Base-by-base conservation (phyloP, 1,140 invertebrate species). In the Calliopsis andreniformis region DNA sequence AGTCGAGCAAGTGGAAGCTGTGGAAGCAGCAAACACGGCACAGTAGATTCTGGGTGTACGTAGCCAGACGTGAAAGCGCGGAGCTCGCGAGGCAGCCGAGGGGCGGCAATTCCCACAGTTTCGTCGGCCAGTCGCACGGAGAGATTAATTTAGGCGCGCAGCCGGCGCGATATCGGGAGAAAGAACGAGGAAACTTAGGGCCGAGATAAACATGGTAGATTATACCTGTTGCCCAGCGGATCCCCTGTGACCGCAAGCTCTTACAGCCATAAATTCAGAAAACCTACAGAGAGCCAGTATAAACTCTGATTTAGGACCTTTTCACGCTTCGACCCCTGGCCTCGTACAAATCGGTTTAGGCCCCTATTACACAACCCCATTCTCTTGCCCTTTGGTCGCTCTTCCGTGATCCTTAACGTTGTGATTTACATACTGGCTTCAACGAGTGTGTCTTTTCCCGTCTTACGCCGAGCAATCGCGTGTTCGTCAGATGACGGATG, bases 181-280 rank as follows among this genome's bases (percentile, higher is more conserved):
- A 69, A 76, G 55, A 59, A 58, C 42, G 51, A 42, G 64, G 64
- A 59, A 59, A 76, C 42, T 59, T 76, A 62, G 58, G 28, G 67
- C 56, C 25, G 55, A 77, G 67, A 77, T 77, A 76, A 79, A 63
- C 75, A 79, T 56, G 70, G 35, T 61, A 76, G 58, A 68, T 79
- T 72, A 79, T 76, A 79, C 78, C 78, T 80, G 78, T 80, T 80
- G 78, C 78, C 64, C 23, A 35, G 35, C 10, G 32, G 64, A 76
- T 69, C 53, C 72, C 64, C 53, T 51, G 53, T 59, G 72, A 68
- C 55, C 72, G 20, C 64, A 10, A 32, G 23, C 56, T 61, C 42
- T 32, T 20, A 2, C 16, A 39, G 23, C 59, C 67, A 66, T 77
- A 71, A 70, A 80, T 80, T 77, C 35, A 51, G 58, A 75, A 67